These are phyloP conservation scores for Drosophila prolongata DNA, from an alignment of 2,888 invertebrate species.

Conservation along the genomic window DNA sequence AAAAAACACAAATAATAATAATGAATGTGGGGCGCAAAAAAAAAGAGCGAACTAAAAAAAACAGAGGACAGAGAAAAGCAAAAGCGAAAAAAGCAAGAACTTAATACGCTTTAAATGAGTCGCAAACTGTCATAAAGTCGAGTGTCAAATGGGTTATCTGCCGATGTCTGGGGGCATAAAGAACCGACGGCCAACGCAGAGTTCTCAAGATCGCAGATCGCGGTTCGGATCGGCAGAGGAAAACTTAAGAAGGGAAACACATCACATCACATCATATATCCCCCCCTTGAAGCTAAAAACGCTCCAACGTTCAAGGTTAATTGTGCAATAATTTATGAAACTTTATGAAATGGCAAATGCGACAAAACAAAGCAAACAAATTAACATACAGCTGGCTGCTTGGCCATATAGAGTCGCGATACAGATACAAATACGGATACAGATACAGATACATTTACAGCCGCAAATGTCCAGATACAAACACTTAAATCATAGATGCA, in stretches of 20 bases:
- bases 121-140: constrained; percentile 47
- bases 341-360: constrained; percentile 59
- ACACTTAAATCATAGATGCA: neutral
- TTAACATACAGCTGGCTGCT: constrained; percentile 44
- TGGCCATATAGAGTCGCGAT: constrained; percentile 25
- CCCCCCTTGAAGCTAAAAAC: constrained; percentile 3
- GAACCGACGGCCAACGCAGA: constrained; percentile 53
- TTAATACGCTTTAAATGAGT: constrained; percentile 48
- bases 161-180: constrained; percentile 27
- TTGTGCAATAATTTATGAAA: constrained; percentile 73
- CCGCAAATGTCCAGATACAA: constrained; percentile 6
- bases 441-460: neutral
- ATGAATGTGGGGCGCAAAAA: constrained; percentile 16
- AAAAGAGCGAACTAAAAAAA: neutral
- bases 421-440: neutral
- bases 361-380: constrained; percentile 41
- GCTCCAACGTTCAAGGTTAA: constrained; percentile 62
- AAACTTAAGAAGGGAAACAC: constrained; percentile 52
- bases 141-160: constrained; percentile 53
- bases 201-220: constrained; percentile 49
- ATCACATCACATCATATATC: neutral
- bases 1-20: constrained; percentile 21
- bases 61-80: neutral
- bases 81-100: constrained; percentile 19
- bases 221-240: constrained; percentile 35